A percentile compares a stretch with the other conserved stretches of the same genome.
Evolutionary conservation across 2,888 invertebrate genomes (phyloP).

Genomic region (Pristionchus mayeri): DNA sequence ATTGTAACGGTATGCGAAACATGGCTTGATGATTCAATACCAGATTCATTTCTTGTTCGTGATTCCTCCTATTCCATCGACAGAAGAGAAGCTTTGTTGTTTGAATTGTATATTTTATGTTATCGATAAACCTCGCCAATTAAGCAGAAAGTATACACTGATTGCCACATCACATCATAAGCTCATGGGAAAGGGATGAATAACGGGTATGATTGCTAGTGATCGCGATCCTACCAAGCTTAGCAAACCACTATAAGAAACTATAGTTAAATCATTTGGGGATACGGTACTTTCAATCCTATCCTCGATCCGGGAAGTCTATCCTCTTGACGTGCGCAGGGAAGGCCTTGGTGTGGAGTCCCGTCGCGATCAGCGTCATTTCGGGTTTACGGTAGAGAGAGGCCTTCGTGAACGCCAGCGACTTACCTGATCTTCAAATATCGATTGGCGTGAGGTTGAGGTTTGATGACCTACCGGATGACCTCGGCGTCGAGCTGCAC

Average conservation of each 20-base stretch:
- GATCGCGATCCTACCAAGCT: too few species aligned
- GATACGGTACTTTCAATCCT: neutral
- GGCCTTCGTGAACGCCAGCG: conserved; percentile 79
- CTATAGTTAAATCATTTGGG: neutral
- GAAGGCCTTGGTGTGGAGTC: conserved; percentile 85
- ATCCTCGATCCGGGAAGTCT: conserved; percentile 9
- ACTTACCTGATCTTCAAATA: conserved; percentile 82
- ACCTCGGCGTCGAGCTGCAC: conserved; percentile 87
- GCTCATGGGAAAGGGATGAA: too few species aligned
- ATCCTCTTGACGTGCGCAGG: conserved; percentile 6
- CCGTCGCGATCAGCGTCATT: conserved; percentile 85
- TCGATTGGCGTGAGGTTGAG: neutral
- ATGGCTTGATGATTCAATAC: too few species aligned
- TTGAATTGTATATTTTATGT: too few species aligned
- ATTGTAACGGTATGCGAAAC: too few species aligned
- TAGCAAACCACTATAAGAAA: neutral
- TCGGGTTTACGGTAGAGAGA: conserved; percentile 85
- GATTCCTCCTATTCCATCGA: too few species aligned
- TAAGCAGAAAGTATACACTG: too few species aligned
- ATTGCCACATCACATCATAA: too few species aligned
- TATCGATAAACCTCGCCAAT: too few species aligned
- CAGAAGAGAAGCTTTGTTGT: too few species aligned
- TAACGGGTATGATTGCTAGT: too few species aligned
- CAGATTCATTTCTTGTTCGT: too few species aligned
- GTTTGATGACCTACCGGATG: conserved; percentile 70